Evolutionary conservation across 1,140 invertebrate species (phyloP), one percentile per base, ranked within the genome.

Genomic region (Drosophila arizonae): DNA sequence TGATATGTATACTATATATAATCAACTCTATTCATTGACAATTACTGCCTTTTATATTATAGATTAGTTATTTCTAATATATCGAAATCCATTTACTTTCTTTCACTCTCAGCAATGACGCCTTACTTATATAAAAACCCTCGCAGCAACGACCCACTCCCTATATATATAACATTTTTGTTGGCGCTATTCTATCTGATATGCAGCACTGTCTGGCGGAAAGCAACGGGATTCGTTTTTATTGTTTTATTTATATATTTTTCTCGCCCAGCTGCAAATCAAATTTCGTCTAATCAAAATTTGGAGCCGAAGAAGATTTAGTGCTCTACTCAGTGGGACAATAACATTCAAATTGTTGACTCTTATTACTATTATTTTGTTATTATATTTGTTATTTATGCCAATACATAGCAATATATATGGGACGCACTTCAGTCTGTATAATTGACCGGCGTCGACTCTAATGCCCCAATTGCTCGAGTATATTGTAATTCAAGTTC

Each of bases 311-410:
- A 33, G 15, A 67, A 51, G 68, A 80, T 80, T 86, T 84, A 81
- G 60, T 15, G 51, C 51, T 54, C 9, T 58, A 74, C 72, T 76
- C 36, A 36, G 33, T 11, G 36, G 43, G 5, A 13, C 45, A 84
- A 79, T 84, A 75, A 48, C 52, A 77, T 74, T 74, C 15, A 76
- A 85, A 77, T 84, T 74, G 85, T 84, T 54, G 72, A 82, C 43
- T 17, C 6, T 67, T 79, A 79, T 79, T 76, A 72, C 72, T 45
- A n/a, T 28, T 17, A 58, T 45, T 26, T 63, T 1, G 3, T 24
- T 4, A 9, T 3, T 46, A 46, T 46, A 8, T 17, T 9, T 1
- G 28, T 6, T 33, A 30, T 54, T 17, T 54, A 33, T 17, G n/a
- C 1, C 0, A 21, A 24, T 24, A 24, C 1, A 30, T 6, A 9